Conservation (phyloP, 2,113 vertebrate species). For the Phyllostomus discolor region DNA sequence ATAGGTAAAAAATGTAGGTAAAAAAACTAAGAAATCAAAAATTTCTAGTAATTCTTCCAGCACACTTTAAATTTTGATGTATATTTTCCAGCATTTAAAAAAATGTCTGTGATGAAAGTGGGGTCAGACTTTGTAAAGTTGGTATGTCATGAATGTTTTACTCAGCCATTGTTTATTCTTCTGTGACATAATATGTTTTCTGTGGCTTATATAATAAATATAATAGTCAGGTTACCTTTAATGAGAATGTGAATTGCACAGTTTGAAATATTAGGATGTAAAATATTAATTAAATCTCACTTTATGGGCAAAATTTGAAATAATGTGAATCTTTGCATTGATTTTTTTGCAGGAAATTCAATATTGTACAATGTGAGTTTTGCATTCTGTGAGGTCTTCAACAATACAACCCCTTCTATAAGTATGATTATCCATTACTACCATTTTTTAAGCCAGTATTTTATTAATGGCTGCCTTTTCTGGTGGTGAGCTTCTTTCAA, state of each 20-base stretch:
- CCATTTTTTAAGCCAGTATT: background rate
- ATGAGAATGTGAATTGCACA: constrained; percentile 56
- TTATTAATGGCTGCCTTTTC: background rate
- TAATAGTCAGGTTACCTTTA: background rate
- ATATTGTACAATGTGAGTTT: constrained; percentile 22
- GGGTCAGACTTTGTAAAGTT: background rate
- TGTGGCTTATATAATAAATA: constrained; percentile 35
- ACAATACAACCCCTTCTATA: background rate
- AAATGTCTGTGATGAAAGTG: constrained; percentile 42
- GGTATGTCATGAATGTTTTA: background rate
- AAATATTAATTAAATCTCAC: constrained; percentile 63
- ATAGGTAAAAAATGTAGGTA: background rate
- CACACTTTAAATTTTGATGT: constrained; percentile 2
- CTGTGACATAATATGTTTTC: constrained; percentile 19
- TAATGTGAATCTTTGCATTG: background rate
- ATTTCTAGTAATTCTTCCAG: background rate
- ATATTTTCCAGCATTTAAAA: constrained; percentile 23
- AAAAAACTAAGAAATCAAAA: background rate
- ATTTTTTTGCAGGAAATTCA: background rate
- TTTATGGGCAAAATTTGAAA: constrained; percentile 50
- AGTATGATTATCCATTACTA: background rate
- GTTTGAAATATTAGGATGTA: constrained; percentile 49
- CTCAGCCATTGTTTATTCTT: constrained; percentile 32
- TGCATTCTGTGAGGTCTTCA: background rate
- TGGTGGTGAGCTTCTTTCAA: background rate